These are phyloP conservation scores for Procambarus virginalis DNA, from an alignment of 1,140 invertebrate genomes.

Conservation along the genomic window DNA sequence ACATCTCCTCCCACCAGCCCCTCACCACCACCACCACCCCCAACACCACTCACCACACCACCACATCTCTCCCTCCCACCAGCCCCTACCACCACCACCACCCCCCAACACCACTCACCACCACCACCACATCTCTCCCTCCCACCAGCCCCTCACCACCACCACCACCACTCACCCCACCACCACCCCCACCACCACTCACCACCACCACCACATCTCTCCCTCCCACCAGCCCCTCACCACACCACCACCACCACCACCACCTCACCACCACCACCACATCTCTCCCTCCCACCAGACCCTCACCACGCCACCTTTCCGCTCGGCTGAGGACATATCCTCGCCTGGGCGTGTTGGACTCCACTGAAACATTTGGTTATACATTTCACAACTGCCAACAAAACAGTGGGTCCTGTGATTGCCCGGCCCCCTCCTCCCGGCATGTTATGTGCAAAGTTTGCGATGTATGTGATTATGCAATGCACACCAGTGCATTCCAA, in stretches of 20 bases:
- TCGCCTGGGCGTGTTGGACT: conserved; percentile 21
- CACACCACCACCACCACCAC: conserved; percentile 1
- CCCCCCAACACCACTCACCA: neutral
- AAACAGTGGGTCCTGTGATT: conserved; percentile 46
- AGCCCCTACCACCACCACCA: no score
- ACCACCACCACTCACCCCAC: neutral
- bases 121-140: conserved; percentile 1
- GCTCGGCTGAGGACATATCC: conserved; percentile 37
- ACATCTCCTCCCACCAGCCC: no score
- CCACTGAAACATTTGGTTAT: conserved; percentile 51
- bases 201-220: neutral
- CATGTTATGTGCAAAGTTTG: conserved; percentile 60
- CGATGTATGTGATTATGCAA: conserved; percentile 55
- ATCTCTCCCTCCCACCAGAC: neutral
- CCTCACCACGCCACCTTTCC: conserved; percentile 42
- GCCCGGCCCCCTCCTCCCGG: conserved; percentile 2
- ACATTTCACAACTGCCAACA: conserved; percentile 53
- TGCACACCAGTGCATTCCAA: conserved; percentile 45
- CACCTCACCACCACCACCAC: neutral
- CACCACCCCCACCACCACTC: neutral
- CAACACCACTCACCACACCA: no score
- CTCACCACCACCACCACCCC: no score
- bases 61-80: no score
- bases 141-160: neutral
- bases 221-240: neutral